phyloP scores from a whole-genome alignment of 92 coral and sea anemone species.

The Diadumene lineata region DNA sequence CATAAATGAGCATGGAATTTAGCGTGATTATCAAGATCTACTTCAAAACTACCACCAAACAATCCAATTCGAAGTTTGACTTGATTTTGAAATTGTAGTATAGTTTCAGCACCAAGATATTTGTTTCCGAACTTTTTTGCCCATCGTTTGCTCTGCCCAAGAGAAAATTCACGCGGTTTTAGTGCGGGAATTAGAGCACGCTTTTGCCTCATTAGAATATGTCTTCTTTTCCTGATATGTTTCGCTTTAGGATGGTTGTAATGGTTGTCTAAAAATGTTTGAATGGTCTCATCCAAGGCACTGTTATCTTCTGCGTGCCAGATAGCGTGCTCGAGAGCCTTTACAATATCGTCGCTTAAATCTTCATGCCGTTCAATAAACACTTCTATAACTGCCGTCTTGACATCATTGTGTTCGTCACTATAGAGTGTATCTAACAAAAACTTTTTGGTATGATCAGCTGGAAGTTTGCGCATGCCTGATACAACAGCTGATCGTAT shows the following conservation, averaged over 20 bases:
- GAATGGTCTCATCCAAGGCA: conserved; percentile 74
- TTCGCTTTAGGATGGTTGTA: conserved; percentile 77
- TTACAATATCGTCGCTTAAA: conserved; percentile 58
- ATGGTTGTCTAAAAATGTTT: conserved; percentile 85
- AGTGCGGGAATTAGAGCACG: conserved; percentile 91
- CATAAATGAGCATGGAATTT: conserved; percentile 70
- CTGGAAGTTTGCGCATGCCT: conserved; percentile 89
- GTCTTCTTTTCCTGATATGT: conserved; percentile 67
- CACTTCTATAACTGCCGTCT: conserved; percentile 86
- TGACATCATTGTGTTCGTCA: conserved; percentile 88
- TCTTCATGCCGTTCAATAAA: conserved; percentile 81
- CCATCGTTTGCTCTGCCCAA: conserved; percentile 86
- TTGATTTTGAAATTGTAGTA: conserved; percentile 80
- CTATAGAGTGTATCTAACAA: conserved; percentile 59
- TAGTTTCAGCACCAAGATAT: conserved; percentile 80
- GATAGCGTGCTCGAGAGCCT: conserved; percentile 83
- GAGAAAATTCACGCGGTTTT: conserved; percentile 80
- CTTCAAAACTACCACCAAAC: conserved; percentile 91
- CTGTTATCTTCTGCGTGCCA: conserved; percentile 79
- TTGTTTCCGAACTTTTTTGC: conserved; percentile 78
- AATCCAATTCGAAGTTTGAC: conserved; percentile 82
- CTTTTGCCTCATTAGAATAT: conserved; percentile 69
- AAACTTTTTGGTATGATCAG: conserved; percentile 70
- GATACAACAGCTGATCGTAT: conserved; percentile 87
- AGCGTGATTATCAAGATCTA: conserved; percentile 82